These are phyloP conservation scores for Cancer borealis DNA, from an alignment of 2,888 invertebrate species.

Conservation along the genomic window DNA sequence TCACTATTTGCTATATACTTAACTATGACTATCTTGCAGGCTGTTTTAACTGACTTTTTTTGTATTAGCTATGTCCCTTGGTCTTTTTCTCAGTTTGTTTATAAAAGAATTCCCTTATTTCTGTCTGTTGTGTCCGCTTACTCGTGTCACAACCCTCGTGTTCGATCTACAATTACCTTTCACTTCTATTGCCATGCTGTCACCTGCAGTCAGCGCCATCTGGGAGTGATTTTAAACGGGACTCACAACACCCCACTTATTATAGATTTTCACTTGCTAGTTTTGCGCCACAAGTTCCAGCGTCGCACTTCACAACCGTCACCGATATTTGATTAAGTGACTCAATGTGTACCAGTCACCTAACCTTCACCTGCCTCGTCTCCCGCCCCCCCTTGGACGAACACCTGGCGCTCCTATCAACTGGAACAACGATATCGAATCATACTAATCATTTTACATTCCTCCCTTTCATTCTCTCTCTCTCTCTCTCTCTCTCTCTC, in stretches of 20 bases:
- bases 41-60: not conserved
- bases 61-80: not conserved
- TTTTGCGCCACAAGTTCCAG: not conserved
- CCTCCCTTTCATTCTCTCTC: not conserved
- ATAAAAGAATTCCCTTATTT: not conserved
- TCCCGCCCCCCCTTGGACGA: not conserved
- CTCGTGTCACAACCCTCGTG: not conserved
- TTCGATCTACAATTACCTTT: not conserved
- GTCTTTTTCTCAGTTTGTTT: not conserved
- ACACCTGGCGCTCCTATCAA: not conserved
- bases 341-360: not conserved
- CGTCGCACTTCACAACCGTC: not conserved
- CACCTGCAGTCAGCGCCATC: not conserved
- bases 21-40: not conserved
- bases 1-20: not conserved
- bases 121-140: not conserved
- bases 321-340: not conserved
- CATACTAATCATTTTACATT: not conserved
- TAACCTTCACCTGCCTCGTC: not conserved
- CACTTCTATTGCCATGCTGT: not conserved
- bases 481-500: not conserved
- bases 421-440: not conserved
- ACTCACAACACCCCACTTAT: not conserved
- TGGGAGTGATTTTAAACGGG: not conserved
- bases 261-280: not conserved